Conservation (phyloP, 2,888 invertebrate species). For the Cheiracanthium punctorium region DNA sequence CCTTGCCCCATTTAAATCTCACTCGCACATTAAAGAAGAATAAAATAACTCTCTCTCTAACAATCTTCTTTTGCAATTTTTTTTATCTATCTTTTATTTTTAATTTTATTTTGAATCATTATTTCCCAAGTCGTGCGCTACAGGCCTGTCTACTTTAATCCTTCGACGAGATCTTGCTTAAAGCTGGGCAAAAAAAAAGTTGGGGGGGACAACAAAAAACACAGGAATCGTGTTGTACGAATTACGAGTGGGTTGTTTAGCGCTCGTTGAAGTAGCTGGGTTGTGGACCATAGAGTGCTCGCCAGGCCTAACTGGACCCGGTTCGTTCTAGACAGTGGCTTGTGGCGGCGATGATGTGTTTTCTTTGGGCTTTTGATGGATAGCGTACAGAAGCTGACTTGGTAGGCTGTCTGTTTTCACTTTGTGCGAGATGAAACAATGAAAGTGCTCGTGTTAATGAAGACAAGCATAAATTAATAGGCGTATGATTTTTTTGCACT, state of each 20-base stretch:
- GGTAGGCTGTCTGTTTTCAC: neutral
- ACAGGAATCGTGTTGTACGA: conserved; percentile 28
- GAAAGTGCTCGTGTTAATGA: no score
- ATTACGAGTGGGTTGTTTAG: conserved; percentile 29
- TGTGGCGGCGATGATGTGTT: neutral
- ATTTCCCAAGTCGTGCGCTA: conserved; percentile 51
- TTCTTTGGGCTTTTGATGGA: neutral
- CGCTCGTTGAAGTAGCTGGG: conserved; percentile 25
- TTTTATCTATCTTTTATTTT: neutral
- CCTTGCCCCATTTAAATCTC: conserved; percentile 66
- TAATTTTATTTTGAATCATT: conserved; percentile 39
- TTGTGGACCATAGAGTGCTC: neutral
- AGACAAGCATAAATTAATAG: no score
- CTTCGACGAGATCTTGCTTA: conserved; percentile 35
- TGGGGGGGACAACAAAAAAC: neutral
- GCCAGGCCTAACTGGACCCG: conserved; percentile 2
- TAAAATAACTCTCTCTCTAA: conserved; percentile 23
- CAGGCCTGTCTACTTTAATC: conserved; percentile 48
- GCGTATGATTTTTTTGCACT: no score
- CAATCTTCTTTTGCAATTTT: conserved; percentile 8
- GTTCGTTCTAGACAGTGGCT: conserved; percentile 10
- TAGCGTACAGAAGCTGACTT: neutral
- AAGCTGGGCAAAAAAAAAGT: neutral
- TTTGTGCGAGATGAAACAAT: neutral
- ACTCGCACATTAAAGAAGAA: conserved; percentile 19